Base-by-base conservation (phyloP, 2,113 vertebrate species). In the Amblyornis subalaris region DNA sequence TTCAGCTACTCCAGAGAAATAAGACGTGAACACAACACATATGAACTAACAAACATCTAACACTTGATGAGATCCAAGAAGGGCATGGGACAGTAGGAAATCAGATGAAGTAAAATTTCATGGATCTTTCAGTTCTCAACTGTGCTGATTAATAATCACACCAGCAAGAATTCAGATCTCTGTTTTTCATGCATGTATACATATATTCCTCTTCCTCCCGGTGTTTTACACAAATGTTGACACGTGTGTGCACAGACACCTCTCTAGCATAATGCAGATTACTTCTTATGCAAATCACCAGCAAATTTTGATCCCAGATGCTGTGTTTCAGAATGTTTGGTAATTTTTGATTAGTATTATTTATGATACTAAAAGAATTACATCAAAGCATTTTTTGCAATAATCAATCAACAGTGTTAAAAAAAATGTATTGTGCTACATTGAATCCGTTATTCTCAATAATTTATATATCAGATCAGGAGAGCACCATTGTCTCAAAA, bases 191-290 rank as follows among this genome's bases (percentile, higher is more conserved):
- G 3, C 38, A 18, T n/a, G 2, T 31, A 21, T 42, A 31, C 4
- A 19, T 6, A 24, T 17, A 54, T 9, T 3, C 5, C 11, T 1
- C 0, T 79, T 92, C 84, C 21, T 85, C 24, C 9, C 14, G 4
- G 8, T 19, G 14, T 72, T 82, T 73, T 58, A 31, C 42, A 76
- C 6, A 31, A 16, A 29, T 4, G 8, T 0, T 2, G 20, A 11
- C 1, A 2, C 17, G 17, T 0, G 0, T 6, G 24, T 3, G 9
- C 29, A 24, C 9, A 14, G 15, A n/a, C 8, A 3, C 1, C 57
- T 79, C 23, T 69, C 26, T 61, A 48, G 12, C 40, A 19, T 61
- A 33, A 40, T 3, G 4, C 31, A 26, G 9, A 17, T 31, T 64
- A 31, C 44, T 76, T 67, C 14, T 82, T 47, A 29, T 11, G 25